Evolutionary conservation across 2,888 invertebrate species (phyloP).

Genomic region (Tetranychus piercei): DNA sequence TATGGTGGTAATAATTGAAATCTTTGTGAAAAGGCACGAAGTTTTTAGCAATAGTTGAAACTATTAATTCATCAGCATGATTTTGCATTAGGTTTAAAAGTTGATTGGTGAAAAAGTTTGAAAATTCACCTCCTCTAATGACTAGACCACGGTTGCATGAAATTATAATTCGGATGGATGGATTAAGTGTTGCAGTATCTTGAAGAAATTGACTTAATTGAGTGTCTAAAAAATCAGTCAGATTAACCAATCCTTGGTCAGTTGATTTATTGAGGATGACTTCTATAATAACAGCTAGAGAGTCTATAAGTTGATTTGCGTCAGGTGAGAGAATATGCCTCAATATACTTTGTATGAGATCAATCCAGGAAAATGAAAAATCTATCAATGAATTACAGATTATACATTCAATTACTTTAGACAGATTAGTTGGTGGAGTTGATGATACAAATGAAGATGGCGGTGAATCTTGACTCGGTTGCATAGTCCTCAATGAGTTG

Average conservation of each 20-base stretch:
- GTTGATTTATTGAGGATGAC: background rate
- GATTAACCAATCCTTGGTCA: background rate
- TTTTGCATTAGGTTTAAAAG: background rate
- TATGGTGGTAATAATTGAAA: background rate
- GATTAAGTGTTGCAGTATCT: background rate
- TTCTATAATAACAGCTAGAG: background rate
- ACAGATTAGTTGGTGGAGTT: background rate
- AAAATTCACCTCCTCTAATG: background rate
- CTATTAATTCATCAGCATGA: background rate
- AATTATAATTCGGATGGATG: background rate
- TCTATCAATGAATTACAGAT: background rate
- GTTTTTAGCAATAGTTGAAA: background rate
- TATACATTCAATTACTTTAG: background rate
- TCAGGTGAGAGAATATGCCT: background rate
- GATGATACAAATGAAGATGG: background rate
- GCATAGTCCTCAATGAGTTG: background rate
- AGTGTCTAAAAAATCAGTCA: background rate
- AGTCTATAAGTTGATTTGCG: background rate
- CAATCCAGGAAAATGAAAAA: background rate
- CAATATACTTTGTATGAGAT: background rate
- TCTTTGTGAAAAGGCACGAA: background rate
- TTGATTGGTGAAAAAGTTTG: background rate
- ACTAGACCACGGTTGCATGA: slow-evolving; percentile 10
- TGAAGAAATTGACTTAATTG: background rate
- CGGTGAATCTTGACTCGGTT: background rate